Evolutionary conservation across 2,888 invertebrate genomes (phyloP), one percentile per base, ranked within the genome.

Genomic region (Amblyteles armatorius): DNA sequence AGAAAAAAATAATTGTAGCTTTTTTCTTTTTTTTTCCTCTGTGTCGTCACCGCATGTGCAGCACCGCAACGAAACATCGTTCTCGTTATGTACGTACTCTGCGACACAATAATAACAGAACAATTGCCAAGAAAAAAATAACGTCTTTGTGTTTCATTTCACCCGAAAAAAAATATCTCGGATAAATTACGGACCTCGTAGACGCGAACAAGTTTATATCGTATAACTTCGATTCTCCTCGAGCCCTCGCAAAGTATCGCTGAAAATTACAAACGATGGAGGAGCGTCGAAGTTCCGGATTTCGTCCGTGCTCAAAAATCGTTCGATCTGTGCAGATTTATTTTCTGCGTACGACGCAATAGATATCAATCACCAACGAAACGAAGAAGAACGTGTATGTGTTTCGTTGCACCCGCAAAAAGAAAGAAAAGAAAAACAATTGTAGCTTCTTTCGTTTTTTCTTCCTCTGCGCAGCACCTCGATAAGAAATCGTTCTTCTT

Each of bases 231-330:
- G 63, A 48, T 19, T 22, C 16, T 13, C 16, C 2, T 19, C 6
- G 29, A 36, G 11, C 3, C 2, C 11, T n/a, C 6, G 4, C 50
- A 19, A 67, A 52, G 40, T 74, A 85, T 84, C 16, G 84, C 82
- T 82, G 71, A 84, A 83, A 85, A 77, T 13, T 44, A 5, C n/a
- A 60, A 36, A 52, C 9, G 33, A 87, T 88, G 87, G 85, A 88
- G 65, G 87, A 85, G 60, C 65, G 78, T 0, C 50, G 67, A 33
- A 85, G 71, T 88, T 50, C 72, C 88, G 50, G 79, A 84, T 63
- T 82, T 81, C 11, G 65, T 86, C n/a, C 83, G 76, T 33, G 48
- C 69, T 7, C 44, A 50, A 26, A 67, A 79, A 71, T 79, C 80
- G 57, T 3, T 3, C 0, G 68, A 87, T 26, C 63, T 86, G 13